A percentile compares a stretch with the other conserved stretches of the same genome.
Conservation (phyloP, 1,140 invertebrate genomes). For the Rhyzopertha dominica region DNA sequence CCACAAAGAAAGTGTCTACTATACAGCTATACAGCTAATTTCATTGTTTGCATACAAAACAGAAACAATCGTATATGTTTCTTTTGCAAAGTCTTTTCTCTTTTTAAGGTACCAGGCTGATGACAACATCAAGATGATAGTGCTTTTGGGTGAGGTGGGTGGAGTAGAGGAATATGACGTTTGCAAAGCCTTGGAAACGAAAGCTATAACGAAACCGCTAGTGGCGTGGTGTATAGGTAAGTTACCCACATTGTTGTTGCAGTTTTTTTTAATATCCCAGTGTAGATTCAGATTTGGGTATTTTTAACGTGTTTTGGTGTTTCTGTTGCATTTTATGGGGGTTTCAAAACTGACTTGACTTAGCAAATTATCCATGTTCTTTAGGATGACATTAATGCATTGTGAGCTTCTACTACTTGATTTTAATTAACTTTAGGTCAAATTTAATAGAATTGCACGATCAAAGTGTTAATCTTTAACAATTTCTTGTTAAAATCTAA, state of each 20-base stretch:
- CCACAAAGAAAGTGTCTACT: no score
- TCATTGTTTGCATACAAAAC: background rate
- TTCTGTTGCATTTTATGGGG: no score
- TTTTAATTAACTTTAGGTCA: background rate
- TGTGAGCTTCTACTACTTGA: background rate
- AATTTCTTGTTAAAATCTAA: no score
- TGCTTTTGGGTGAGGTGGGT: slow-evolving; percentile 95
- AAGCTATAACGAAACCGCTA: slow-evolving; percentile 86
- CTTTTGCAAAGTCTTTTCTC: slow-evolving; percentile 8
- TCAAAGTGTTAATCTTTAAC: no score
- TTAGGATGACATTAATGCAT: slow-evolving; percentile 1
- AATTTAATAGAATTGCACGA: background rate
- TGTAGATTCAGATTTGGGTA: no score
- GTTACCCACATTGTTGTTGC: no score
- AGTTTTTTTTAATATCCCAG: no score
- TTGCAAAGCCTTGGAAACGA: slow-evolving; percentile 77
- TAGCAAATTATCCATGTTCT: no score
- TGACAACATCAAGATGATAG: slow-evolving; percentile 87
- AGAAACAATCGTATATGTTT: slow-evolving; percentile 3
- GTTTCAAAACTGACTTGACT: no score
- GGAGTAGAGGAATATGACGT: slow-evolving; percentile 99
- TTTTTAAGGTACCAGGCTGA: slow-evolving; percentile 58
- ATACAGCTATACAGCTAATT: no score
- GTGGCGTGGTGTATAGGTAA: slow-evolving; percentile 97
- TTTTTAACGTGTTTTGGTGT: no score